A percentile compares a stretch with the other conserved stretches of the same genome.
Evolutionary conservation across 2,113 vertebrate genomes (phyloP).

Genomic region (Sylvilagus bachmani): DNA sequence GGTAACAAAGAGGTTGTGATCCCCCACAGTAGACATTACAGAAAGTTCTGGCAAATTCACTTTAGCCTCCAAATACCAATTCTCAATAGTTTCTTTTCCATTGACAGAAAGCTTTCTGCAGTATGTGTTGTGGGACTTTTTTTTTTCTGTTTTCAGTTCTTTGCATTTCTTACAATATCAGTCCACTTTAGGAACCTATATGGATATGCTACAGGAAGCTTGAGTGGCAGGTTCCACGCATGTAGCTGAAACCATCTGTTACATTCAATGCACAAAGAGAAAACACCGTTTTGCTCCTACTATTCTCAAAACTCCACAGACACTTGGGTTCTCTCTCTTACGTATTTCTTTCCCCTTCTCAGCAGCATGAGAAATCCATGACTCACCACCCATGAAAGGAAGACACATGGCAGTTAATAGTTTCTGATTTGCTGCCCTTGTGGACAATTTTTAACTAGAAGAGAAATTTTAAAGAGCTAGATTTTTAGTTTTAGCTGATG

Average conservation of each 20-base stretch:
- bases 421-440: background rate
- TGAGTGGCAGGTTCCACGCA: background rate
- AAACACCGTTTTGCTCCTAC: background rate
- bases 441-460: background rate
- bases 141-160: background rate
- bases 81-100: background rate
- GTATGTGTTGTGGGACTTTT: background rate
- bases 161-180: conserved; percentile 25
- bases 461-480: background rate
- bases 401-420: background rate
- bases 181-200: background rate
- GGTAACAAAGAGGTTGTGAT: background rate
- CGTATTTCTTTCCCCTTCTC: background rate
- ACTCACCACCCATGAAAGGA: background rate
- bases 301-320: background rate
- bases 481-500: background rate
- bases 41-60: background rate
- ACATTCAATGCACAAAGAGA: background rate
- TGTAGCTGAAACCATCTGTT: background rate
- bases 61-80: background rate
- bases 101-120: background rate
- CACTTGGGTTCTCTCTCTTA: background rate
- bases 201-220: background rate
- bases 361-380: conserved; percentile 5
- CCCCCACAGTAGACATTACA: background rate